Conservation (phyloP, 2,888 invertebrate species). For the Poecilobothrus nobilitatus region DNA sequence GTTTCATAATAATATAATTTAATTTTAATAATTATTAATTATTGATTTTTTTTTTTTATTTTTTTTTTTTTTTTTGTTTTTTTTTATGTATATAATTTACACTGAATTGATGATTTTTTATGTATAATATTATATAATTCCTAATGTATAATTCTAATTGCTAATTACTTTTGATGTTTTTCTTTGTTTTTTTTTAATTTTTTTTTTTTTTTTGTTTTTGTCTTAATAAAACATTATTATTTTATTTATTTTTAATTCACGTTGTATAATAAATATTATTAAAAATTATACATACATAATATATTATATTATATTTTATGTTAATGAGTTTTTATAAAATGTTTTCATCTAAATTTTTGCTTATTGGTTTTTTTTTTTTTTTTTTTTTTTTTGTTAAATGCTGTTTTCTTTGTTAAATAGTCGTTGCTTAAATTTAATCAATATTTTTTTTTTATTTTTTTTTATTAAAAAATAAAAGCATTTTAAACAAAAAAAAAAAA, state of each 20-base stretch:
- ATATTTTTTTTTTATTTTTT: not conserved
- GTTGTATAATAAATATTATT: not conserved
- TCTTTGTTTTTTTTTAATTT: not conserved
- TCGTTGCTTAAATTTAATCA: not conserved
- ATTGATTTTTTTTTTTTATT: not conserved
- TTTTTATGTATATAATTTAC: not conserved
- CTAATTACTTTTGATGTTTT: not conserved
- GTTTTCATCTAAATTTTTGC: not conserved
- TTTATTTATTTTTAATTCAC: not conserved
- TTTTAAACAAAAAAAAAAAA: not conserved
- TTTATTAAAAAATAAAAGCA: not conserved
- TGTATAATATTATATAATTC: not conserved
- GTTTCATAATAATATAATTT: not conserved
- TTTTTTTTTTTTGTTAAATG: not conserved
- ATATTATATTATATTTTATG: no score
- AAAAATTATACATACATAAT: not conserved
- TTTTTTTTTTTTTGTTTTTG: not conserved
- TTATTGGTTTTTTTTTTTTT: not conserved
- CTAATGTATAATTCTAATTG: not conserved
- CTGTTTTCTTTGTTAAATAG: not conserved
- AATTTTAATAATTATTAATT: not conserved
- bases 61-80: no score
- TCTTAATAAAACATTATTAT: not conserved
- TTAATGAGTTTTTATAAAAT: not conserved
- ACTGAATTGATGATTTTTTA: not conserved